Conservation (phyloP, 1,140 invertebrate species). For the Drosophila kohkoa region DNA sequence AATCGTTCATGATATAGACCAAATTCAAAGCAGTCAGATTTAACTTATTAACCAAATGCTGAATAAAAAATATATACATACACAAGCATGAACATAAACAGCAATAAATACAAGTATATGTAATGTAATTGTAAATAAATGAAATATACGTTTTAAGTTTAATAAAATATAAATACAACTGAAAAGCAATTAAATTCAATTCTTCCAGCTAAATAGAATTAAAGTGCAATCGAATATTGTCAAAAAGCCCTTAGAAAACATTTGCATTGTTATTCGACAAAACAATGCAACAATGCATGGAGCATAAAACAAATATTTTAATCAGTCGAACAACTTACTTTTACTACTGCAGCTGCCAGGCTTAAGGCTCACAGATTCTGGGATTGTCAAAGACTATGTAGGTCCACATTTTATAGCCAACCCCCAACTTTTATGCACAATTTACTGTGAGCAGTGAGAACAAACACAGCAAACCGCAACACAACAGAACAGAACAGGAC, state of each 20-base stretch:
- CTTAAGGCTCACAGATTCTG: not conserved
- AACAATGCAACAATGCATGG: not conserved
- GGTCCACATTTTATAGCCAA: slow-evolving; percentile 50
- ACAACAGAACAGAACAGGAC: not conserved
- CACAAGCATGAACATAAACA: slow-evolving; percentile 34
- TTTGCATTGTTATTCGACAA: not conserved
- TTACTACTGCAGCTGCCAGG: slow-evolving; percentile 37
- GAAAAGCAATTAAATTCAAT: not conserved
- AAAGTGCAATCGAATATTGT: not conserved
- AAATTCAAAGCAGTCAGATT: slow-evolving; percentile 64
- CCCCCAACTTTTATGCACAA: slow-evolving; percentile 48
- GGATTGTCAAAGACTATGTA: slow-evolving; percentile 24
- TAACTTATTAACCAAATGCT: slow-evolving; percentile 76
- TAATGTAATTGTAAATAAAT: slow-evolving; percentile 22
- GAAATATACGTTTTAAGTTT: slow-evolving; percentile 43
- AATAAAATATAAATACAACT: slow-evolving; percentile 34
- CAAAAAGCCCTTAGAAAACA: not conserved
- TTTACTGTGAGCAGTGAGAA: slow-evolving; percentile 60
- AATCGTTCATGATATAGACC: slow-evolving; percentile 34
- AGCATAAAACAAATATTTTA: slow-evolving; percentile 50
- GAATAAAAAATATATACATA: slow-evolving; percentile 39
- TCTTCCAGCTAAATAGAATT: not conserved
- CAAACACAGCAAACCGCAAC: slow-evolving; percentile 43
- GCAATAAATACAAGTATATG: slow-evolving; percentile 12
- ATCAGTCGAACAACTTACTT: slow-evolving; percentile 50